These are phyloP conservation scores for Syngnathus scovelli DNA, from an alignment of 2,113 vertebrate genomes.

Conservation along the genomic window DNA sequence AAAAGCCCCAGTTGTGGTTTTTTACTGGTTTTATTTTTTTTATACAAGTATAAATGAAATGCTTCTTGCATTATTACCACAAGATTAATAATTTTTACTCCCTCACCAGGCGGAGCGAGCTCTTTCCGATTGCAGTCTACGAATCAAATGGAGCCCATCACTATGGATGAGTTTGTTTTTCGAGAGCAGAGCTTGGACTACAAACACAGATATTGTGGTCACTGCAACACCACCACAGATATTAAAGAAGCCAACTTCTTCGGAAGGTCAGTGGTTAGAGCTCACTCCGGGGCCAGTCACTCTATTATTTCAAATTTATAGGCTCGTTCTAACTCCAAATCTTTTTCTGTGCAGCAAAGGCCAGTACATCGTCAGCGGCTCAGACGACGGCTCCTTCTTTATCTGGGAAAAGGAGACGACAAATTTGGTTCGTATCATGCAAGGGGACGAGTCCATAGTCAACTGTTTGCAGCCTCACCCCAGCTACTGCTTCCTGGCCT, in stretches of 20 bases:
- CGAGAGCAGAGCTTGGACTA: constrained; percentile 95
- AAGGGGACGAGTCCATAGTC: constrained; percentile 96
- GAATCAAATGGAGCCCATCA: constrained; percentile 89
- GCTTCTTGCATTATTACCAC: no score
- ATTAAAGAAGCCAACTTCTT: constrained; percentile 99
- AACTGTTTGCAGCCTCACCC: constrained; percentile 98
- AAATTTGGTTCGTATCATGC: constrained; percentile 91
- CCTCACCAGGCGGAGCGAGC: no score
- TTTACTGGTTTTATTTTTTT: no score
- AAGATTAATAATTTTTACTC: no score
- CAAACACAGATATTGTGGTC: constrained; percentile 95
- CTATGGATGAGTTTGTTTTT: constrained; percentile 88
- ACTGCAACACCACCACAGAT: constrained; percentile 98
- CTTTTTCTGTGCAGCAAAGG: constrained; percentile 77
- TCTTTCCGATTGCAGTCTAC: constrained; percentile 79
- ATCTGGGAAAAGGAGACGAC: constrained; percentile 99
- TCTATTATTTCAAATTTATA: constrained; percentile 5
- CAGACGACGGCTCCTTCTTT: constrained; percentile 97
- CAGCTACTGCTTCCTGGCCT: constrained; percentile 96
- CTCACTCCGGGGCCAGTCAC: constrained; percentile 18
- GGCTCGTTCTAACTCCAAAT: neutral
- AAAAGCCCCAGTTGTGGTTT: no score
- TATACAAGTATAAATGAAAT: no score
- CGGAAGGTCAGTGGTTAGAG: constrained; percentile 77
- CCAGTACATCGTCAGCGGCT: constrained; percentile 96